Conservation (phyloP, 2,113 vertebrate genomes). For the Oryzias woworae region DNA sequence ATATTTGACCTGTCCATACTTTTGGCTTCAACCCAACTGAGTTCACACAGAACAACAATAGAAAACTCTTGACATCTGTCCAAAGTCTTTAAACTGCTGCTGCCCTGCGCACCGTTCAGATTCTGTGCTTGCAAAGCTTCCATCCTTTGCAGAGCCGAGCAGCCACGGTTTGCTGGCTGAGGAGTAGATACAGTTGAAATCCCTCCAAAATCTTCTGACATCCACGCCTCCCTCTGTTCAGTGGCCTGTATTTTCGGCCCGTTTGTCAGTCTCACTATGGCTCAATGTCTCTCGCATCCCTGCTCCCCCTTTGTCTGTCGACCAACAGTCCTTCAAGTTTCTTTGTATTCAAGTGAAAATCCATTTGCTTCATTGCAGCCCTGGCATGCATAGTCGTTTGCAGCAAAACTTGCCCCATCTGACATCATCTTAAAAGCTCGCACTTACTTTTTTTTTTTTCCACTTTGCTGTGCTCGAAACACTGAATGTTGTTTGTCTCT, state of each 20-base stretch:
- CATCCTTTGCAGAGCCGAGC: conserved; percentile 28
- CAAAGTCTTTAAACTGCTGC: conserved; percentile 45
- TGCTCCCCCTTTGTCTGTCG: conserved; percentile 5
- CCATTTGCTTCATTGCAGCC: conserved; percentile 19
- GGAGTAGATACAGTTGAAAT: conserved; percentile 50
- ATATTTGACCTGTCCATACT: conserved; percentile 33
- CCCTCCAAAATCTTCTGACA: conserved; percentile 42
- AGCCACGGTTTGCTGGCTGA: conserved; percentile 43
- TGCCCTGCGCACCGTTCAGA: conserved; percentile 41
- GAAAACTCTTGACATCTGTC: conserved; percentile 54
- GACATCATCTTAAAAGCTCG: conserved; percentile 47
- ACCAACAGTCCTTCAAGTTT: conserved; percentile 21
- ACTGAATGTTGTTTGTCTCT: conserved; percentile 36
- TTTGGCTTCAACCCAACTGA: conserved; percentile 20
- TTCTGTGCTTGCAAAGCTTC: conserved; percentile 24
- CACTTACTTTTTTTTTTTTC: conserved; percentile 29
- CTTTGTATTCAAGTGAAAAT: conserved; percentile 23
- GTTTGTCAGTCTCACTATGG: conserved; percentile 33
- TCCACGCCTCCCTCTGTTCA: conserved; percentile 18
- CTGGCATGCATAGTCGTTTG: conserved; percentile 15
- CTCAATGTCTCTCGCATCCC: conserved; percentile 8
- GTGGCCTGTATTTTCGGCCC: conserved; percentile 28
- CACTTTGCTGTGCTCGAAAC: conserved; percentile 10
- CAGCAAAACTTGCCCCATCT: conserved; percentile 18
- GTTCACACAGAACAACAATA: conserved; percentile 41